Conservation (phyloP, 2,113 vertebrate genomes). For the Dicrurus megarhynchus region DNA sequence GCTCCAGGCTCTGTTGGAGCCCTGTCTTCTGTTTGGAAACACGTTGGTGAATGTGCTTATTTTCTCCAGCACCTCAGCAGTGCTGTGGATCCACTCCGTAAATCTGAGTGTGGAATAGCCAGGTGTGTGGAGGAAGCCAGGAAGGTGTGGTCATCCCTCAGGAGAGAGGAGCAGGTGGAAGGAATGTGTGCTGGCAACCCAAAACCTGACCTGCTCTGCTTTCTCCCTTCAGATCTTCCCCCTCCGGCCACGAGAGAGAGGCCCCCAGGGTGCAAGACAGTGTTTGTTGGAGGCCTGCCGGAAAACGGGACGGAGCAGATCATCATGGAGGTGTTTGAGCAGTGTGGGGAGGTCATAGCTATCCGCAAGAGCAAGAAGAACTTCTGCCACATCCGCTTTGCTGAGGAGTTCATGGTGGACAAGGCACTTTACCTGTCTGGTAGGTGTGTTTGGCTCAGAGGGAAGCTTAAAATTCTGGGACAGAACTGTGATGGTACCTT, state of each 20-base stretch:
- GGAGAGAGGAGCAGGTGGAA: neutral
- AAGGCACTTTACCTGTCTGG: slow-evolving; percentile 94
- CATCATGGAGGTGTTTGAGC: slow-evolving; percentile 94
- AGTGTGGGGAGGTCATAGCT: slow-evolving; percentile 91
- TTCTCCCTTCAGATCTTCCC: slow-evolving; percentile 82
- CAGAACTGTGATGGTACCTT: neutral
- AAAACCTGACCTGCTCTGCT: neutral
- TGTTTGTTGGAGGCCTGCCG: slow-evolving; percentile 93
- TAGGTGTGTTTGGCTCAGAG: slow-evolving; percentile 37
- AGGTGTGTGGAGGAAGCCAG: neutral
- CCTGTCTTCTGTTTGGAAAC: neutral
- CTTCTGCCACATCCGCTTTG: slow-evolving; percentile 94
- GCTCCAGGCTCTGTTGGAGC: too few relatives aligned
- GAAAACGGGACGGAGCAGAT: slow-evolving; percentile 91
- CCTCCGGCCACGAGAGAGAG: slow-evolving; percentile 91
- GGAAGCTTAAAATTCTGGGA: neutral
- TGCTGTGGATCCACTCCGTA: neutral
- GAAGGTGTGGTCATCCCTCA: neutral
- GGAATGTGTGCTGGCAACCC: neutral
- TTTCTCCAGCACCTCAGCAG: neutral
- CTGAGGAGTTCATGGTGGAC: slow-evolving; percentile 92
- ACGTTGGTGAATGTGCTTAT: neutral
- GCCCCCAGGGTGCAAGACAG: slow-evolving; percentile 94
- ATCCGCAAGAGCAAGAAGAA: slow-evolving; percentile 97
- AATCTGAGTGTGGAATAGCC: fast-evolving